phyloP scores from a whole-genome alignment of 2,113 vertebrate species.

The Ammodytes dubius region DNA sequence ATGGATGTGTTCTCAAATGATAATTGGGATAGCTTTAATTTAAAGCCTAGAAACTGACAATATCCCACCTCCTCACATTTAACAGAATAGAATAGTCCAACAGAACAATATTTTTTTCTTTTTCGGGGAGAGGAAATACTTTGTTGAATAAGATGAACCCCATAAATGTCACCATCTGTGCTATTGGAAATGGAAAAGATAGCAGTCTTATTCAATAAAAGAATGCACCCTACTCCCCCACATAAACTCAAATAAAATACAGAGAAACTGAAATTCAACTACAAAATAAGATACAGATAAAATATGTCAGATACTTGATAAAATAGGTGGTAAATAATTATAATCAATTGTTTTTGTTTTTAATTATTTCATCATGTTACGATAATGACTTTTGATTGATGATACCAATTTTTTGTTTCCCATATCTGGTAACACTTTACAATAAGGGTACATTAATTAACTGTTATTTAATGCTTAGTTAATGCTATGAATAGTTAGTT shows the following conservation, averaged over 20 bases:
- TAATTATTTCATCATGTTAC: not conserved
- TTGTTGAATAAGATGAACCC: not conserved
- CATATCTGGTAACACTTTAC: no score
- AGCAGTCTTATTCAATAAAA: conserved; percentile 14
- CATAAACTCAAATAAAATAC: not conserved
- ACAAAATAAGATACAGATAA: not conserved
- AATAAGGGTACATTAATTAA: no score
- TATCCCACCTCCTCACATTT: not conserved
- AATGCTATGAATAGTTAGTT: no score
- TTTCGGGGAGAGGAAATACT: not conserved
- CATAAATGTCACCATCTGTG: conserved; percentile 9
- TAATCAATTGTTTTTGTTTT: not conserved
- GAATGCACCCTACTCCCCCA: not conserved
- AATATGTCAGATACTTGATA: not conserved
- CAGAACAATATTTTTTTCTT: not conserved
- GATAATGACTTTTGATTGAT: not conserved
- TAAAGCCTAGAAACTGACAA: not conserved
- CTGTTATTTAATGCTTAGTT: not conserved
- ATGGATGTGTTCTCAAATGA: no score
- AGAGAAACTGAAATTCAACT: not conserved
- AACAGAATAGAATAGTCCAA: not conserved
- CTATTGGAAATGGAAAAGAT: not conserved
- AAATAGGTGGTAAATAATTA: not conserved
- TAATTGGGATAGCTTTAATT: not conserved
- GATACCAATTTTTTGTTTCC: no score